A percentile compares a stretch with the other conserved stretches of the same genome.
Evolutionary conservation across 2,797 vertebrate species (phyloP).

Genomic region (Pristis pectinata): DNA sequence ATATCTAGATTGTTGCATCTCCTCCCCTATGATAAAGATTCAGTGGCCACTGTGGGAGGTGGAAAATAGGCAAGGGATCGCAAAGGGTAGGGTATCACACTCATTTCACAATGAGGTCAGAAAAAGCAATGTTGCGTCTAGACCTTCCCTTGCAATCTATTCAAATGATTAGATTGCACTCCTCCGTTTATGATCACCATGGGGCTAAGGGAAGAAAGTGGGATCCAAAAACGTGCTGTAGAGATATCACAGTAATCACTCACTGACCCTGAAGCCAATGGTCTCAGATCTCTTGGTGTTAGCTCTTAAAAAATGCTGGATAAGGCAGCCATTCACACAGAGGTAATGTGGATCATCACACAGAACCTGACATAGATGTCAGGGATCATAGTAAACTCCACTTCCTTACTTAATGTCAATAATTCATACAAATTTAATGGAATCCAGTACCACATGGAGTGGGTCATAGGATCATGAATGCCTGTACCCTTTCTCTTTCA

Average conservation of each 20-base stretch:
- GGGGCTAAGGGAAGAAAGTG: background rate
- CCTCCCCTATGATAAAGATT: background rate
- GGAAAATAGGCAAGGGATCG: background rate
- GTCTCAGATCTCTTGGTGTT: background rate
- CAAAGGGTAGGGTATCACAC: background rate
- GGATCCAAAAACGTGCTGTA: background rate
- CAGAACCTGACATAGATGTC: background rate
- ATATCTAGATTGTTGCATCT: background rate
- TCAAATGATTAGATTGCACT: background rate
- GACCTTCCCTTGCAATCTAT: background rate
- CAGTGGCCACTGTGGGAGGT: background rate
- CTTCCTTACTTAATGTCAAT: background rate
- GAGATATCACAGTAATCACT: background rate
- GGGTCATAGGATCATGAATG: background rate
- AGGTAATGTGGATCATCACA: background rate
- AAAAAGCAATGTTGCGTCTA: constrained; percentile 3
- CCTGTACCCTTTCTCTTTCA: background rate
- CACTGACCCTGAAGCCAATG: background rate
- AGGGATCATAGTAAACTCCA: background rate
- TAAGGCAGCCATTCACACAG: background rate
- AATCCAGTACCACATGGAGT: background rate
- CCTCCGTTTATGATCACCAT: background rate
- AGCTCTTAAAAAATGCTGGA: background rate
- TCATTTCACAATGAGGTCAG: background rate
- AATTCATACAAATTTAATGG: background rate